Base-by-base conservation (phyloP, 2,888 invertebrate genomes). In the Parnassius orleans region DNA sequence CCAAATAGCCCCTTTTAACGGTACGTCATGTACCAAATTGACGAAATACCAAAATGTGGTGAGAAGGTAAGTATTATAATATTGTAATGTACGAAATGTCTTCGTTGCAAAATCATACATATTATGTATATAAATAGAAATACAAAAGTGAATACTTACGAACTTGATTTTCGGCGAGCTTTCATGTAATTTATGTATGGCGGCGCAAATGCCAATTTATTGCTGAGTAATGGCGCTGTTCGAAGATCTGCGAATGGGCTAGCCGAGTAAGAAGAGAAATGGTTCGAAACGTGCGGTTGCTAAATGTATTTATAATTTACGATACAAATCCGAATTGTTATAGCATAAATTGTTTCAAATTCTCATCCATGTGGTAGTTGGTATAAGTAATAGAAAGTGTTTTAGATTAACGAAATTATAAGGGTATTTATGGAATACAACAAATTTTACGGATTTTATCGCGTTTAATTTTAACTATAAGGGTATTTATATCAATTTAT, bases 191-290 rank as follows among this genome's bases (percentile, higher is more conserved):
- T 90, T 91, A 91, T 91, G 90, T 90, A 91, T 90, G 90, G 86
- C 88, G 86, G 85, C 87, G 84, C 86, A 89, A 90, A 90, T 88
- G 87, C 90, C 90, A 90, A 90, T 90, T 90, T 91, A 90, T 90
- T 86, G 90, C 89, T 90, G 90, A 90, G 89, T 91, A 90, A 91
- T 90, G 86, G 88, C 80, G 83, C 85, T 86, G 86, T 89, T 90
- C 87, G 84, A 86, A 90, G 87, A 90, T 90, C 89, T 90, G 88
- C 86, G 87, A 90, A 89, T 88, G 89, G 88, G 84, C 88, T 83
- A 89, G 87, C 83, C 86, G 87, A 86, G 84, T 83, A 85, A 85
- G 86, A 86, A 89, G 89, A 87, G 90, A 88, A 90, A 90, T 88
- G 88, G 87, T 83, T 83, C 74, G 78, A 84, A 87, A 86, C 82